Evolutionary conservation across 2,888 invertebrate species (phyloP), one percentile per base, ranked within the genome.

Genomic region (Micoletzkya japonica): DNA sequence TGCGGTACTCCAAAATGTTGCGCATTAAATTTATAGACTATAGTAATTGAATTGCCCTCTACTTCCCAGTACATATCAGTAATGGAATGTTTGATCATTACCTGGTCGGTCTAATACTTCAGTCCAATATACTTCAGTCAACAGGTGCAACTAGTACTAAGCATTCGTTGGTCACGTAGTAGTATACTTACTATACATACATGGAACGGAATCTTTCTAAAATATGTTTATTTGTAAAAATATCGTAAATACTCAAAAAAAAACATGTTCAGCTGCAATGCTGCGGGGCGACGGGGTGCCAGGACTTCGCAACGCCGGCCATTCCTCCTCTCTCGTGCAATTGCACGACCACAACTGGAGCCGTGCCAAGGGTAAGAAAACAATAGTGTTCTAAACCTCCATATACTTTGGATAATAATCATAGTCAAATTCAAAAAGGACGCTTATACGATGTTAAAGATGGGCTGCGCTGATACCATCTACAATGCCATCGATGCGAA

Each of bases 231-330:
- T n/a, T n/a, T n/a, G n/a, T n/a, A n/a, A 39, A 28, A 28, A 28
- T 30, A 26, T 3, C 4, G 10, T 52, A 2, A 4, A 68, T n/a
- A 57, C 3, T 26, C 7, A 28, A n/a, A 30, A 52, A 20, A 32
- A 14, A 52, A 52, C 17, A 24, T 64, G 74, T 78, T 56, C 71
- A 80, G 80, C 72, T 78, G 36, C 58, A 73, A 32, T 80, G 80
- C 73, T 80, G 80, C 68, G 80, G 78, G 44, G 76, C 77, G 30
- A 69, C 70, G 2, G 77, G 77, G 17, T 80, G 80, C 69, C 60
- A 54, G 26, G 80, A 80, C 67, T 79, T 74, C 34, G 52, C 66
- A n/a, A n/a, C n/a, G n/a, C n/a, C n/a, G n/a, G n/a, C n/a, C 2
- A 71, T 70, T 39, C 73, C 76, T 14, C 68, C 77, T 0, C 39